Conservation (phyloP, 2,888 invertebrate species). For the Phengaris alcon region DNA sequence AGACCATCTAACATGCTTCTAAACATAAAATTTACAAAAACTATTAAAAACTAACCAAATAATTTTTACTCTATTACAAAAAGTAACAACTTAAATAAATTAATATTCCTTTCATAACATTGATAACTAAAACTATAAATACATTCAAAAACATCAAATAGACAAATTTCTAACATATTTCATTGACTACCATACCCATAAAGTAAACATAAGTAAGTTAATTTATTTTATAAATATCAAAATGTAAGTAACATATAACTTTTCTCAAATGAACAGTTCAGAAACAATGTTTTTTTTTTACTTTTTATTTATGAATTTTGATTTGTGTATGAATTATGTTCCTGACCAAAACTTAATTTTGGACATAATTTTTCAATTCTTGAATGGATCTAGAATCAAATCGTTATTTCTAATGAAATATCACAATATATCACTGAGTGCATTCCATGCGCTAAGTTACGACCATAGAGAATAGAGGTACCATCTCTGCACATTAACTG, state of each 20-base stretch:
- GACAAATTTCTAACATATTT: not conserved
- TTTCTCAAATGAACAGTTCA: too few species aligned
- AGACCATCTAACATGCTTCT: too few species aligned
- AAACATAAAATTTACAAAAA: too few species aligned
- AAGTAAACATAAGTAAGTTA: not conserved
- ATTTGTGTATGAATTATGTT: too few species aligned
- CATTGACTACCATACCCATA: not conserved
- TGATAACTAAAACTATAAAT: not conserved
- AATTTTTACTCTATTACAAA: not conserved
- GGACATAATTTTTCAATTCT: not conserved
- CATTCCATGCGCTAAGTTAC: not conserved
- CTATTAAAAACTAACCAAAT: too few species aligned
- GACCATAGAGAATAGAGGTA: not conserved
- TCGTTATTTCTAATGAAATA: not conserved
- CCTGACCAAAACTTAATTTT: too few species aligned
- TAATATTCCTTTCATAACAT: not conserved
- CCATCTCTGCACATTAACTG: not conserved
- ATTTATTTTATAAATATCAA: too few species aligned
- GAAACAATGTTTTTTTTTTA: too few species aligned
- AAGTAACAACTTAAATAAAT: not conserved
- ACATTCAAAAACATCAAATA: not conserved
- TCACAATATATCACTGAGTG: constrained; percentile 22
- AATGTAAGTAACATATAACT: too few species aligned
- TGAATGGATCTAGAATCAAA: not conserved
- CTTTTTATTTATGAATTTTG: too few species aligned